These are phyloP conservation scores for Brachionus rotundiformis DNA, from an alignment of 1,140 invertebrate genomes.

Conservation along the genomic window DNA sequence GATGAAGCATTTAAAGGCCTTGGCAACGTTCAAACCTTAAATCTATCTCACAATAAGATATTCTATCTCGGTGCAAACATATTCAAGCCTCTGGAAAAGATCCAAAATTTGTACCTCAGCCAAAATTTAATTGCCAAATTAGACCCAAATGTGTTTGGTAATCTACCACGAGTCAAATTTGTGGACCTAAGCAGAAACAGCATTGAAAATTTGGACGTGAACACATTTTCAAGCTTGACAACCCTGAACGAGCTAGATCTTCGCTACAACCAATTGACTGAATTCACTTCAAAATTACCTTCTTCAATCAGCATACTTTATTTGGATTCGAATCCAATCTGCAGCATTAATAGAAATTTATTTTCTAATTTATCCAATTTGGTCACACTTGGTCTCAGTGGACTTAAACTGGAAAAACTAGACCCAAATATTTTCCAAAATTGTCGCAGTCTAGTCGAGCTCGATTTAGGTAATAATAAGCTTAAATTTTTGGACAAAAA, in stretches of 20 bases:
- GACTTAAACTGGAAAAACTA: not conserved
- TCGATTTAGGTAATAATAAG: not conserved
- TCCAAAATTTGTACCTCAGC: not conserved
- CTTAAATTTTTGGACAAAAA: not conserved
- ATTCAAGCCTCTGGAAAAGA: not conserved
- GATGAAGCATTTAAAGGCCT: not conserved
- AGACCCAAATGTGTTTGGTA: not conserved
- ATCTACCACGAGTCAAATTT: not conserved
- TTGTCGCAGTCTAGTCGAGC: not conserved
- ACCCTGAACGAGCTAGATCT: not conserved
- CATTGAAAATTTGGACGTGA: not conserved
- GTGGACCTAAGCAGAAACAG: not conserved
- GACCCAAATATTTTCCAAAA: not conserved
- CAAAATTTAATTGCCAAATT: not conserved
- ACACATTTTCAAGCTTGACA: not conserved
- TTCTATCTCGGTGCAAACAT: not conserved
- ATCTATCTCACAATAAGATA: not conserved
- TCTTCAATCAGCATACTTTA: not conserved
- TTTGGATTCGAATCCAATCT: not conserved
- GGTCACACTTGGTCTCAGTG: not conserved
- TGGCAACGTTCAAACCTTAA: not conserved
- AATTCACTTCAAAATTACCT: not conserved
- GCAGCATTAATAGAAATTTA: not conserved
- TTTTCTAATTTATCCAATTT: not conserved
- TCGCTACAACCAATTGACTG: not conserved